Base-by-base conservation (phyloP, 37 sponge, comb jelly and placozoan species). In the Hormiphora californensis region DNA sequence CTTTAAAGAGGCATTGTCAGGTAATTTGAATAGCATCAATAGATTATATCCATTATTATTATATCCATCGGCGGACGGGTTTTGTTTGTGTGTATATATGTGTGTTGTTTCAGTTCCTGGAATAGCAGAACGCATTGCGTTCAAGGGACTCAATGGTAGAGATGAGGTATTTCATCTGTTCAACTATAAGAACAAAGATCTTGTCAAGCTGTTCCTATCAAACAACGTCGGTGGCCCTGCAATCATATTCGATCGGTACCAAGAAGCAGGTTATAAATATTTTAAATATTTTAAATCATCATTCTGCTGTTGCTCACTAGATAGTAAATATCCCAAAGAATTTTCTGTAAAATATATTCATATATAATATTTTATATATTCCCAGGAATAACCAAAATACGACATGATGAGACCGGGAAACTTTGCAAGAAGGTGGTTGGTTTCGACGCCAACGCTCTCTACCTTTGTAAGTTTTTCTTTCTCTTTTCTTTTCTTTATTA, bases 191-290 rank as follows among this genome's bases (percentile, higher is more conserved):
- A 25, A 65, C 17, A 65, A 32, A 11, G 67, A 65, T 65, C 67
- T 65, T 32, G 67, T 65, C 4, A 32, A 65, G 9, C 67, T 65
- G 3, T 65, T 65, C 37, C 33, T 4, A 7, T 8, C 4, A 3
- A 65, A 65, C 17, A 3, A 19, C 2, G 67, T 65, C 4, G 67
- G 67, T 32, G 67, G 67, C 8, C 67, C 67, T 0, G 67, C 67
- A 36, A 11, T 65, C 31, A 65, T 65, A 19, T 65, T 65, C 17
- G 67, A 65, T 31, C 33, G 67, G 3, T 31, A 7, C 3, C 67
- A 65, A 19, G 67, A 65, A 65, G 67, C 17, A 21, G 61, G 61
- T 57, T 57, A n/a, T n/a, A n/a, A n/a, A n/a, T n/a, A n/a, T n/a
- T n/a, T n/a, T n/a, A n/a, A n/a, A n/a, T n/a, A n/a, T n/a, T n/a